phyloP scores from a whole-genome alignment of 2,113 vertebrate genomes.

The Ellobius talpinus region DNA sequence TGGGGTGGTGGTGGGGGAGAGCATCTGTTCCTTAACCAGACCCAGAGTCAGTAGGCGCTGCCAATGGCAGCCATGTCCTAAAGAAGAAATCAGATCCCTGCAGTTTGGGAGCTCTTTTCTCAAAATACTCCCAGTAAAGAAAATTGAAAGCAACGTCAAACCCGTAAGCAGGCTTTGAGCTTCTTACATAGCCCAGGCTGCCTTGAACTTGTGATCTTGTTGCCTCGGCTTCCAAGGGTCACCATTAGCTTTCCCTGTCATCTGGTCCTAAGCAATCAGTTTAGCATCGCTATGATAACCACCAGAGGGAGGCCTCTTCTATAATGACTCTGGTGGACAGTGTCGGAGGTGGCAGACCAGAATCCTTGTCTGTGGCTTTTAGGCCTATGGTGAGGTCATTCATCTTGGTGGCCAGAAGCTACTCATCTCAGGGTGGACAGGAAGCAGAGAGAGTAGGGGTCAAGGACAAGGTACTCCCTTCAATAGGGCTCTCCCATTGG shows the following conservation, averaged over 20 bases:
- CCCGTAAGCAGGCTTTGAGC: neutral
- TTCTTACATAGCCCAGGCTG: neutral
- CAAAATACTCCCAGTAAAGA: neutral
- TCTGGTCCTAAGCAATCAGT: neutral
- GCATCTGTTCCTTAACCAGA: neutral
- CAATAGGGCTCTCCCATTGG: neutral
- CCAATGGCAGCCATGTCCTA: neutral
- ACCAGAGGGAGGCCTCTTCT: neutral
- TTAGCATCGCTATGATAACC: neutral
- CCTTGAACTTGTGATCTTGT: neutral
- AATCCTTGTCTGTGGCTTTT: neutral
- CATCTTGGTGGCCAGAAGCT: neutral
- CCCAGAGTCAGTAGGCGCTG: neutral
- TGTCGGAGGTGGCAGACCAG: neutral
- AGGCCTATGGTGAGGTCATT: neutral
- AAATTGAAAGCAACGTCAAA: neutral
- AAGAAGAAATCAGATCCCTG: neutral
- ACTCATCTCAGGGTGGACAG: neutral
- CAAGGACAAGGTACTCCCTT: neutral
- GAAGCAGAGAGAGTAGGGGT: neutral
- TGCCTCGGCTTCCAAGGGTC: neutral
- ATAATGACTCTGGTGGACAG: neutral
- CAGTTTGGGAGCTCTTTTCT: neutral
- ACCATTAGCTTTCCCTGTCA: neutral
- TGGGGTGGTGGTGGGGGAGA: rapidly evolving